Evolutionary conservation across 2,888 invertebrate genomes (phyloP), one percentile per base, ranked within the genome.

Genomic region (Lissocephala sabroskyi): DNA sequence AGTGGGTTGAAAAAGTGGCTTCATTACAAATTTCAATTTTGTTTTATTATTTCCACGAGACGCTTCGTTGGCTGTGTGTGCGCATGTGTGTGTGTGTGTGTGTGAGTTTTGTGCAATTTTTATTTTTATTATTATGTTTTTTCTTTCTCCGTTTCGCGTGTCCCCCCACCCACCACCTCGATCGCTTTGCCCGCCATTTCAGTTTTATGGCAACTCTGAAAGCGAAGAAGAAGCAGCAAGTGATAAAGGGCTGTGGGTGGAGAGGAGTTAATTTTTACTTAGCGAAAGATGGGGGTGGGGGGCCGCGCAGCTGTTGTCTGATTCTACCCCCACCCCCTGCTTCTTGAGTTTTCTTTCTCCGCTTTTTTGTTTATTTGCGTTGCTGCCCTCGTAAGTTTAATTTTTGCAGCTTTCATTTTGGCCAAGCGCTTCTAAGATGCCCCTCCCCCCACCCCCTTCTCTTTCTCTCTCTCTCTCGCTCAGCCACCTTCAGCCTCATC

Each of bases 21-120:
- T 79, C 73, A 77, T 77, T 79, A 79, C 77, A 66, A 79, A 65
- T 76, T 77, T 76, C 80, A 79, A 79, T 79, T 79, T 79, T 78
- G 65, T 79, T 77, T 77, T 77, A 66, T 78, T 68, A 71, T 77
- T 65, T n/a, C n/a, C n/a, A n/a, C n/a, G n/a, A n/a, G n/a, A 59
- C 67, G 59, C 44, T 44, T 43, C 26, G 16, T 32, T 40, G 16
- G 10, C 26, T 35, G 17, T 39, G 32, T 40, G 39, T 33, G 9
- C 36, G 19, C 46, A 35, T 39, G 35, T 52, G 41, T 37, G 36
- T 40, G 40, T 37, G 16, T 46, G 42, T 52, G 52, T 45, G 30
- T 35, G 40, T 56, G 29, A 30, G 32, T 17, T 19, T 45, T 56
- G 46, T 37, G 41, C 36, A 54, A 11, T 60, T 67, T 77, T 53